These are phyloP conservation scores for Galerucella pusilla DNA, from an alignment of 2,888 invertebrate genomes.

Conservation along the genomic window DNA sequence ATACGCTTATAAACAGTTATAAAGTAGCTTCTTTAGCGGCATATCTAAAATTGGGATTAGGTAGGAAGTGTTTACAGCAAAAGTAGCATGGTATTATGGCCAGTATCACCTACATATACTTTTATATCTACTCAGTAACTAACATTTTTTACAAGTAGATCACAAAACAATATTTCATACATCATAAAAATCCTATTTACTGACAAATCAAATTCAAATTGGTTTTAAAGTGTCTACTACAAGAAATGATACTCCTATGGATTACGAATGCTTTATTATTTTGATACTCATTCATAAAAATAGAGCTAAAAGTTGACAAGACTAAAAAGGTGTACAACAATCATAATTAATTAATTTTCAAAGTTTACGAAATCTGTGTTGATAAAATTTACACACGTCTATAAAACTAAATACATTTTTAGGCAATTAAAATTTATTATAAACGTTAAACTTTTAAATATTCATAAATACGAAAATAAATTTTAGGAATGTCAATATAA, in stretches of 20 bases:
- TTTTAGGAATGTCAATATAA: background rate
- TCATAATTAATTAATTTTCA: background rate
- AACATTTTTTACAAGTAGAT: background rate
- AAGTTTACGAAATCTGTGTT: background rate
- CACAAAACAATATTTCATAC: too few relatives aligned
- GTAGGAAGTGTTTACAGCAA: constrained; percentile 1
- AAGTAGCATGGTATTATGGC: background rate
- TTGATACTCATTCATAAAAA: too few relatives aligned
- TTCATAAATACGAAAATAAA: background rate
- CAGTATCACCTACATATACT: constrained; percentile 8
- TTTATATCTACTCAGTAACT: constrained; percentile 4
- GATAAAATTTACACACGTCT: background rate
- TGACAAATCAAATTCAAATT: too few relatives aligned
- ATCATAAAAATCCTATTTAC: too few relatives aligned
- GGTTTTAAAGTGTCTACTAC: too few relatives aligned
- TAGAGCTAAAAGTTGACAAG: too few relatives aligned
- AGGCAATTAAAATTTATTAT: background rate
- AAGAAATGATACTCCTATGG: too few relatives aligned
- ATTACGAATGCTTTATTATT: too few relatives aligned
- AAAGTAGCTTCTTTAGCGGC: constrained; percentile 5
- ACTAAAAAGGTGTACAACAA: too few relatives aligned
- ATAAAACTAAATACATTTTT: background rate
- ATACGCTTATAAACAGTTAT: background rate
- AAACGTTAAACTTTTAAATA: background rate
- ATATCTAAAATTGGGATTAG: constrained; percentile 15